Evolutionary conservation across 2,113 vertebrate genomes (phyloP).

Genomic region (Clinocottus analis): DNA sequence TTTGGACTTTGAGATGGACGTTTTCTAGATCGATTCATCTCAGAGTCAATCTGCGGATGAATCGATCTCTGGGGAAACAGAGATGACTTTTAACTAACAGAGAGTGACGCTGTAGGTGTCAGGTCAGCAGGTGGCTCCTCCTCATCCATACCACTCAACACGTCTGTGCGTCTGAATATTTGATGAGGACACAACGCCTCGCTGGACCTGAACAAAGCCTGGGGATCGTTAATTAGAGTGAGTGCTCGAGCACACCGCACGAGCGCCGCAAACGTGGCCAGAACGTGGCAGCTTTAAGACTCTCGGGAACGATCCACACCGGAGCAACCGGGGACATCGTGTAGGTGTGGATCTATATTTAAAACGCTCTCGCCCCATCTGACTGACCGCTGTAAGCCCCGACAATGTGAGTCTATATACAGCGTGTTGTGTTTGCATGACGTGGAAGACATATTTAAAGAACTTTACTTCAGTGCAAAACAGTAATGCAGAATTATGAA

Average conservation of each 20-base stretch:
- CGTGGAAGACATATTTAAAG: not conserved
- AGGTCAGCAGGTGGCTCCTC: not conserved
- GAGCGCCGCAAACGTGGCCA: not conserved
- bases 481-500: not conserved
- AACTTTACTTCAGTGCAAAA: not conserved
- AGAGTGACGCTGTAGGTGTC: conserved; percentile 6
- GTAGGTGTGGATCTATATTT: conserved; percentile 42
- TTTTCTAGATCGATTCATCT: too few species aligned
- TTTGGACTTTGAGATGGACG: not conserved
- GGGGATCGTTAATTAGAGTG: conserved; percentile 63
- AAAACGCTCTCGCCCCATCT: conserved; percentile 24
- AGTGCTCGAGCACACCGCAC: conserved; percentile 55
- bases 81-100: conserved; percentile 46
- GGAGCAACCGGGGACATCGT: conserved; percentile 10
- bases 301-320: not conserved
- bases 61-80: too few species aligned
- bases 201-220: conserved; percentile 59
- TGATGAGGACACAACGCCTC: conserved; percentile 53
- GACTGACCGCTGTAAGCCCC: conserved; percentile 7
- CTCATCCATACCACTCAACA: conserved; percentile 12
- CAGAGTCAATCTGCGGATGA: too few species aligned
- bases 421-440: not conserved
- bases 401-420: conserved; percentile 16
- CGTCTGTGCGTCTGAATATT: conserved; percentile 58
- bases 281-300: conserved; percentile 1